Evolutionary conservation across 53 echinoderm and acorn worm species (phyloP).

Genomic region (Arbacia lixula): DNA sequence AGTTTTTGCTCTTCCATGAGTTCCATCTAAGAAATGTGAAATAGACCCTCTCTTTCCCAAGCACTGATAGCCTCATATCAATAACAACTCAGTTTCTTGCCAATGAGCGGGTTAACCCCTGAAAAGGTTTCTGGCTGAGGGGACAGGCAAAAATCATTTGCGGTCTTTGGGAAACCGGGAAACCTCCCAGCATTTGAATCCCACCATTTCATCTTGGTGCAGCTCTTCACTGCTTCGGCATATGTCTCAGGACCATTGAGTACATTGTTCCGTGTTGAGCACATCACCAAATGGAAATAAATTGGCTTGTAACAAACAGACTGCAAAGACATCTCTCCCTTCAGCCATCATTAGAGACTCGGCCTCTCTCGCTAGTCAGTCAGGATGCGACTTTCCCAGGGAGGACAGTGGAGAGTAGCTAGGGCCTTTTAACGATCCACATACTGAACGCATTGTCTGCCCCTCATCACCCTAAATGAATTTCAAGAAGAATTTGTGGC

Average conservation of each 20-base stretch:
- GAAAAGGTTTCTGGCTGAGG: no score
- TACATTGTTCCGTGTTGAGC: constrained; percentile 34
- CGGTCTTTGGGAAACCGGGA: no score
- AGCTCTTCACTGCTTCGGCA: constrained; percentile 20
- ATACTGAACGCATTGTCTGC: constrained; percentile 48
- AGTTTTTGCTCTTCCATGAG: no score
- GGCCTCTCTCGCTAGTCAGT: constrained; percentile 30
- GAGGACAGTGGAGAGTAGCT: constrained; percentile 26
- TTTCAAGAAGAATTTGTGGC: constrained; percentile 36
- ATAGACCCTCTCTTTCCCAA: no score
- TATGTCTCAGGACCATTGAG: constrained; percentile 51
- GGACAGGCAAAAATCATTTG: no score
- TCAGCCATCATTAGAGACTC: constrained; percentile 49
- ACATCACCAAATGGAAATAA: constrained; percentile 42
- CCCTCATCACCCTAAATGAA: constrained; percentile 40
- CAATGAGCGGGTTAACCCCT: no score
- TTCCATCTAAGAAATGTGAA: no score
- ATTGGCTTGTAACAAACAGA: constrained; percentile 59
- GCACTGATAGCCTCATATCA: no score
- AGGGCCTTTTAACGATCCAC: constrained; percentile 29
- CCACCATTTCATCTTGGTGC: background rate
- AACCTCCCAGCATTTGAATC: no score
- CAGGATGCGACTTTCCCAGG: background rate
- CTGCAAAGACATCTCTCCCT: constrained; percentile 50
- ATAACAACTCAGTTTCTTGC: no score